These are phyloP conservation scores for Tanypteryx hageni DNA, from an alignment of 2,888 invertebrate genomes.

Conservation along the genomic window DNA sequence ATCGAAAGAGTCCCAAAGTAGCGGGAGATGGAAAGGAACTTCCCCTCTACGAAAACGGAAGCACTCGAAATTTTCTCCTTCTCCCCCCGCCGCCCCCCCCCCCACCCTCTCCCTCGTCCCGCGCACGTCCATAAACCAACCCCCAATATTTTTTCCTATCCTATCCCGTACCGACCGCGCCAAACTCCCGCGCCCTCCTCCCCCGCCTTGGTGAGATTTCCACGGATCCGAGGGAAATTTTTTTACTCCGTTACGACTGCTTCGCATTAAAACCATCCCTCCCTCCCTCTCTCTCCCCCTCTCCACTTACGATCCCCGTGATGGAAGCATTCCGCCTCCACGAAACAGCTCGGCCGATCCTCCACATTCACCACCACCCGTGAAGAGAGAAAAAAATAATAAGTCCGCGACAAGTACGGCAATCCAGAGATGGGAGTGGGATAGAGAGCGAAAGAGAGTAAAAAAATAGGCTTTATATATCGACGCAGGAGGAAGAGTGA, in stretches of 20 bases:
- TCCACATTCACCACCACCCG: background rate
- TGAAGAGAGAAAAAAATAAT: background rate
- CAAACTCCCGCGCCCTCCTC: background rate
- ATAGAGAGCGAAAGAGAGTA: background rate
- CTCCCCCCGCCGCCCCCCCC: too few species aligned
- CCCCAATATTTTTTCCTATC: background rate
- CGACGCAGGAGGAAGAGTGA: background rate
- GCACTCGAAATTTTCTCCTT: constrained; percentile 2
- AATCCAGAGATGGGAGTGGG: background rate
- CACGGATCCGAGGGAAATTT: background rate
- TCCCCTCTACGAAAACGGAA: background rate
- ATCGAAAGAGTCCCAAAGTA: too few species aligned
- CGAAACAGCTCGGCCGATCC: background rate
- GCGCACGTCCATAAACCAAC: background rate
- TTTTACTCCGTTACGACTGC: background rate
- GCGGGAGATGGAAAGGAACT: background rate
- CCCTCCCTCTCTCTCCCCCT: background rate
- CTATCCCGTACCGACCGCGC: background rate
- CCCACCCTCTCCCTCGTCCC: too few species aligned
- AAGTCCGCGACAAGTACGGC: constrained; percentile 35
- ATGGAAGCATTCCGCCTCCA: background rate
- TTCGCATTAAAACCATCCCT: background rate
- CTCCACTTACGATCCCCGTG: background rate
- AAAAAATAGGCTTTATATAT: background rate
- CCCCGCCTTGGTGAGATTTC: background rate